Base-by-base conservation (phyloP, 2,113 vertebrate species). In the Irena cyanogastra region DNA sequence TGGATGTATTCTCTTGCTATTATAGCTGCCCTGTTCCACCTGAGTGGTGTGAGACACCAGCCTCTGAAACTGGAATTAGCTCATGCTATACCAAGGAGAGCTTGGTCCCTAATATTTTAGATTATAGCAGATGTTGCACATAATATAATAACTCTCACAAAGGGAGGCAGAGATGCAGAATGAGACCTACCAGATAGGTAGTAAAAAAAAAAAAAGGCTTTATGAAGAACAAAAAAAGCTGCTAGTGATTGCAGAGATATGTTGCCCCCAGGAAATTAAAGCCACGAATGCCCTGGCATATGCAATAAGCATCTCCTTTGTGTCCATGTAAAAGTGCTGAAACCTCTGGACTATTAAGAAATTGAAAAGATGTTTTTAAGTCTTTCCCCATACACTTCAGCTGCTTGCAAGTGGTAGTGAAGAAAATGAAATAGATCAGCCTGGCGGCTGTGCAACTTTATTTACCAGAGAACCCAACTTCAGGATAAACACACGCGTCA, bases 211-310 rank as follows among this genome's bases (percentile, higher is more conserved):
- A 57, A 64, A 96, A 93, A 91, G 42, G 44, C 80, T 70, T 89
- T 75, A 76, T 22, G 52, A 94, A 90, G 83, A 91, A 79, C 61
- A 84, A 71, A 91, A 88, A 56, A 60, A 66, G 11, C 80, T 63
- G 70, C 79, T 72, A 50, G 24, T 83, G 85, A 63, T 28, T 53
- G 52, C 87, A 72, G 71, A 96, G 95, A 94, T 93, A 96, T 1
- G 20, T 63, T 87, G 70, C 66, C 74, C 93, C 50, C 91, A 96
- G 96, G 96, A 97, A 97, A 97, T 97, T 96, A 97, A 97, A 96
- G 80, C 3, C 56, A 57, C 0, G 15, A 89, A 77, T 78, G 23
- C 28, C 18, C 18, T 60, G n/a, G 85, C 53, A 42, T 10, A 70
- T 6, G 20, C 81, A 95, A 91, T 94, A 94, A 96, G 59, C 44